Base-by-base conservation (phyloP, 1,140 invertebrate species). In the Tetramorium alpestre region DNA sequence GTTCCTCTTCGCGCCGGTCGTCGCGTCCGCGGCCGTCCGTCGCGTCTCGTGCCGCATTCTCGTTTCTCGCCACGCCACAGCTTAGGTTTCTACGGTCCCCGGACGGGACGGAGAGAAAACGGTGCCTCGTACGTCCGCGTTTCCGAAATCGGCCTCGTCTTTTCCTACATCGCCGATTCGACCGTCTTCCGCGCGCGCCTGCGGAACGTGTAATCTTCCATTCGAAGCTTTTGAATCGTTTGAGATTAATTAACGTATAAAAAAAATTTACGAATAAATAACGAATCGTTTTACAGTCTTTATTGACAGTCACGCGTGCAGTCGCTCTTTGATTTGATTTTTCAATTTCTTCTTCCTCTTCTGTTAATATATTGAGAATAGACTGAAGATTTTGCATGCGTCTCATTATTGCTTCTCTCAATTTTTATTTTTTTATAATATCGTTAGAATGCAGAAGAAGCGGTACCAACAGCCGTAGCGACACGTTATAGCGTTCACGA, bases 11-110 rank as follows among this genome's bases (percentile, higher is more conserved):
- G 54, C 70, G 13, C 16, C 18, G 69, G 25, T 54, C 47, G 54
- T 18, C 47, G 77, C n/a, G 18, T 16, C 58, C 73, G 18, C 25
- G 33, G 16, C 73, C 70, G 49, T 38, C 16, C 76, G 76, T 56
- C 38, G 28, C 67, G 70, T 47, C 41, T 56, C 49, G 47, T n/a
- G 22, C 70, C 25, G 81, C 81, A 84, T 84, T 84, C 54, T 84
- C 81, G 70, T 49, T 85, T 85, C 72, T 62, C 60, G 70, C 81
- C 54, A 49, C 60, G 44, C 47, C 47, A 44, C 58, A 38, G 54
- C 81, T 58, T 22, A 64, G 25, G 28, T 76, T 73, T 64, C 78
- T 67, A 82, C 75, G 49, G 33, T 44, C 22, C 33, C 80, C 62
- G 81, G 18, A 75, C 33, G 84, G 44, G 49, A 86, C 41, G 47